Conservation (phyloP, 2,888 invertebrate species). For the Drosophila dives region DNA sequence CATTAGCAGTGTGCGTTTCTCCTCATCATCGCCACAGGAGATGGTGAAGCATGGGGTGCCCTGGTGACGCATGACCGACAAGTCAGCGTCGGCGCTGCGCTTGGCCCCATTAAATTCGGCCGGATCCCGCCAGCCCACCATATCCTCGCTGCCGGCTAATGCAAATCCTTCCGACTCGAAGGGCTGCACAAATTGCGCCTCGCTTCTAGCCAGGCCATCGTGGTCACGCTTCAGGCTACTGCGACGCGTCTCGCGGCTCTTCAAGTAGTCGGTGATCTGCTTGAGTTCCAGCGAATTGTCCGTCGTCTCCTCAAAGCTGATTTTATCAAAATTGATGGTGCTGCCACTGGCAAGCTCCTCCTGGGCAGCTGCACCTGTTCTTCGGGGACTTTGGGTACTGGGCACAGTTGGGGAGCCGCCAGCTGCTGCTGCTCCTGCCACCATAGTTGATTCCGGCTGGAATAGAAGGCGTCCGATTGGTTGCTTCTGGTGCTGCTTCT, state of each 20-base stretch:
- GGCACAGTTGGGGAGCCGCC: constrained; percentile 64
- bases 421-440: not conserved
- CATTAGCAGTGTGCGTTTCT: constrained; percentile 70
- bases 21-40: constrained; percentile 80
- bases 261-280: constrained; percentile 83
- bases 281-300: constrained; percentile 76
- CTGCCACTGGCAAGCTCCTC: constrained; percentile 43
- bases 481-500: constrained; percentile 1
- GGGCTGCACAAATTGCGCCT: constrained; percentile 76
- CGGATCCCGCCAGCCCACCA: constrained; percentile 91
- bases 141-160: constrained; percentile 85
- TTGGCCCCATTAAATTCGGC: constrained; percentile 79
- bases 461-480: constrained; percentile 29
- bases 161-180: constrained; percentile 83
- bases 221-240: constrained; percentile 74
- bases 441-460: not conserved
- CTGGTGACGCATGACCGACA: constrained; percentile 70
- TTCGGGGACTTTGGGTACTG: constrained; percentile 68
- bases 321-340: constrained; percentile 82
- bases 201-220: constrained; percentile 55
- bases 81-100: constrained; percentile 22
- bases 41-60: constrained; percentile 83
- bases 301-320: constrained; percentile 80
- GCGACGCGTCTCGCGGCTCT: constrained; percentile 77
- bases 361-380: not conserved